These are phyloP conservation scores for Cheirogaleus medius DNA, from an alignment of 2,113 vertebrate genomes.

Conservation along the genomic window DNA sequence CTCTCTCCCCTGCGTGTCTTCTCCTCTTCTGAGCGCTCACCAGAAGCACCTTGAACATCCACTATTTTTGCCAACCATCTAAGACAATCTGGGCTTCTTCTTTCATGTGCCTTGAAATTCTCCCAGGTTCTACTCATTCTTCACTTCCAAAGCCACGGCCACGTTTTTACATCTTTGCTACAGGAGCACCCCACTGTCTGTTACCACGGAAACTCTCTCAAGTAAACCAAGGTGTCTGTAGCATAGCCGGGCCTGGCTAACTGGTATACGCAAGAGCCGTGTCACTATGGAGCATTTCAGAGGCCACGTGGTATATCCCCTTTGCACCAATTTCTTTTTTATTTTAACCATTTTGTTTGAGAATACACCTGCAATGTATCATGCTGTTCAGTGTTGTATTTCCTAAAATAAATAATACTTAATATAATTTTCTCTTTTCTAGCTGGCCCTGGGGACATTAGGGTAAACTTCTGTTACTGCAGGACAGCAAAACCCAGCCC, in stretches of 20 bases:
- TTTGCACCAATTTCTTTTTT: not conserved
- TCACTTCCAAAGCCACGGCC: not conserved
- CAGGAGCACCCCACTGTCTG: not conserved
- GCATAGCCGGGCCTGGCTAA: no score
- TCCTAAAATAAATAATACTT: not conserved
- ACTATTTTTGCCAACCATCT: not conserved
- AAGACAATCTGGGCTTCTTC: not conserved
- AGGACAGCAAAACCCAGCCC: not conserved
- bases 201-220: not conserved
- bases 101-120: not conserved
- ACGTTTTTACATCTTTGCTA: not conserved
- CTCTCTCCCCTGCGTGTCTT: not conserved
- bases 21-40: not conserved
- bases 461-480: not conserved
- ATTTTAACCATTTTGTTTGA: not conserved
- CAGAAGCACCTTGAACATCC: no score
- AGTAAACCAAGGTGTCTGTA: not conserved
- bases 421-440: not conserved
- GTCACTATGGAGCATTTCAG: not conserved
- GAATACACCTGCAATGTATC: not conserved
- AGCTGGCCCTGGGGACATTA: not conserved
- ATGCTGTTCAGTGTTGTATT: not conserved
- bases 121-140: not conserved
- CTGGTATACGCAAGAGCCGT: not conserved
- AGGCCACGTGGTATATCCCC: not conserved